A percentile compares a stretch with the other conserved stretches of the same genome.
Conservation (phyloP, 30 jellyfish, hydroid and myxozoan genomes). For the Turritopsis rubra region DNA sequence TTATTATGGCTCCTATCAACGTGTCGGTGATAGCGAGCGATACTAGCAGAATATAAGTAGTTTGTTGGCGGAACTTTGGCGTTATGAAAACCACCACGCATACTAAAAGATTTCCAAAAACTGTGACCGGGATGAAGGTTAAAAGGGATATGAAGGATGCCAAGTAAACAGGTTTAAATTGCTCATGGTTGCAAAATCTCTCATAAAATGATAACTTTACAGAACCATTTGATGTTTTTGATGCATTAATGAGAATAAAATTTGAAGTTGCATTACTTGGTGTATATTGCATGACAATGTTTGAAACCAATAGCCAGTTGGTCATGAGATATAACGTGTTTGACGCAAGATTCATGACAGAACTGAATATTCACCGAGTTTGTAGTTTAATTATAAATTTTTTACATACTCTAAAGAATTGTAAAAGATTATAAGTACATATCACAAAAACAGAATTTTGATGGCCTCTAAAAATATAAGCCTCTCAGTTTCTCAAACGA, state of each 20-base stretch:
- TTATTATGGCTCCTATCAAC: conserved; percentile 17
- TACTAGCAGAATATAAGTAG: conserved; percentile 15
- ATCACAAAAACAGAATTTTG: no score
- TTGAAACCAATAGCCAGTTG: background rate
- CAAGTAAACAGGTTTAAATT: background rate
- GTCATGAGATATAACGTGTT: background rate
- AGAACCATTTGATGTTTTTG: background rate
- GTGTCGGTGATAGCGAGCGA: conserved; percentile 38
- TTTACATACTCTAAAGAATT: background rate
- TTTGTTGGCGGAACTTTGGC: background rate
- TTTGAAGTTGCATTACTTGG: no score
- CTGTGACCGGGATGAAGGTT: conserved; percentile 18
- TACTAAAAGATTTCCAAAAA: conserved; percentile 22
- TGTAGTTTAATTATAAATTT: background rate
- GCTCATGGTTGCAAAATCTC: background rate
- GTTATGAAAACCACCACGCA: conserved; percentile 13
- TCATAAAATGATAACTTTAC: background rate
- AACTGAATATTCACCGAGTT: background rate
- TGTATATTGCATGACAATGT: background rate
- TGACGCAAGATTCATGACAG: background rate
- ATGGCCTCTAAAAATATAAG: no score
- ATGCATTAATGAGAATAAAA: background rate
- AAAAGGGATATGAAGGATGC: conserved; percentile 1
- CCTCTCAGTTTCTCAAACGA: no score
- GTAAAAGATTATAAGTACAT: background rate